phyloP scores from a whole-genome alignment of 2,113 vertebrate genomes.

The Aptenodytes patagonicus region DNA sequence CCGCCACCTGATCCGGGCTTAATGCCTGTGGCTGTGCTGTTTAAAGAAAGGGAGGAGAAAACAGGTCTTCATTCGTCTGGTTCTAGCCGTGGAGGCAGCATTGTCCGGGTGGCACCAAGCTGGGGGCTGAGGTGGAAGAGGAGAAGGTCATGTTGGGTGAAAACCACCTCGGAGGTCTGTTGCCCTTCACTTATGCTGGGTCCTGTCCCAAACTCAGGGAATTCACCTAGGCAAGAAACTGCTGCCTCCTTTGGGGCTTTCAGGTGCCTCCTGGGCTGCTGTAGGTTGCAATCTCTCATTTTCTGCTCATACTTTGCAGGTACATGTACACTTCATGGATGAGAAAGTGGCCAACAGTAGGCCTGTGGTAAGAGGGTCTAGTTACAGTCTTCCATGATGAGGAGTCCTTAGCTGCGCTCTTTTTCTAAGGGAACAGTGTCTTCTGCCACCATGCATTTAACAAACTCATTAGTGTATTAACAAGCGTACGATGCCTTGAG shows the following conservation, averaged over 20 bases:
- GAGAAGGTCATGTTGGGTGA: not conserved
- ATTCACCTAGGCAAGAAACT: not conserved
- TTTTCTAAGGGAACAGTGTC: not conserved
- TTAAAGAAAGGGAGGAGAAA: not conserved
- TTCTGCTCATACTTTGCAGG: not conserved
- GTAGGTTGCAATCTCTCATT: not conserved
- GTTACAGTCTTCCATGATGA: not conserved
- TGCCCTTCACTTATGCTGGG: not conserved
- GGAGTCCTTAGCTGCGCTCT: not conserved
- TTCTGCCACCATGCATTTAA: not conserved
- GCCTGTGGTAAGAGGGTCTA: not conserved
- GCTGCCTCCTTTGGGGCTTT: not conserved
- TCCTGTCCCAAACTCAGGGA: not conserved
- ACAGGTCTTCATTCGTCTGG: rapidly evolving
- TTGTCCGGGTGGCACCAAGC: too few species aligned
- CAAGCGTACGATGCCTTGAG: rapidly evolving
- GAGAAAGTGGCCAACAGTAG: not conserved
- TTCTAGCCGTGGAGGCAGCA: not conserved
- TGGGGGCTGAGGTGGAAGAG: not conserved
- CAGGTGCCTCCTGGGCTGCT: not conserved
- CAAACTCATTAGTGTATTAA: not conserved
- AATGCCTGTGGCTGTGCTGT: rapidly evolving
- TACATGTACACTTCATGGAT: not conserved
- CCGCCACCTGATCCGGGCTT: rapidly evolving
- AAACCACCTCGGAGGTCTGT: not conserved